These are phyloP conservation scores for Cardiocondyla obscurior DNA, from an alignment of 1,140 invertebrate genomes.

Conservation along the genomic window DNA sequence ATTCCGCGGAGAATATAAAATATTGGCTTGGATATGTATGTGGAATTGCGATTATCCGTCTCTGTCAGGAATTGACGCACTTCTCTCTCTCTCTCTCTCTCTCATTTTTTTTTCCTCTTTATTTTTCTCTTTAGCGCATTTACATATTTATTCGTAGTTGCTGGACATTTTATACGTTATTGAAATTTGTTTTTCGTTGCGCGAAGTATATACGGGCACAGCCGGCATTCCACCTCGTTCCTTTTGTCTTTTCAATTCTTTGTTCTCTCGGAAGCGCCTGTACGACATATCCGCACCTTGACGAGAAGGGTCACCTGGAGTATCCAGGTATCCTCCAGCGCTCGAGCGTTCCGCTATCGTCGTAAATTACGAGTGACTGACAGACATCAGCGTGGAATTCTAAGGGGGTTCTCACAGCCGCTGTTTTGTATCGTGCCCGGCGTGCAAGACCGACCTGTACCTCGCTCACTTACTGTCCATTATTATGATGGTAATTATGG, in stretches of 20 bases:
- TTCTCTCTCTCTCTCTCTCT: background rate
- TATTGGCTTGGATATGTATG: background rate
- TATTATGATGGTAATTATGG: conserved; percentile 68
- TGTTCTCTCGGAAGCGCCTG: conserved; percentile 47
- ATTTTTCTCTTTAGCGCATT: background rate
- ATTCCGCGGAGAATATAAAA: background rate
- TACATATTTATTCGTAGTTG: conserved; percentile 12
- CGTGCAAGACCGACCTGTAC: conserved; percentile 60
- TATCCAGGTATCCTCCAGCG: conserved; percentile 54
- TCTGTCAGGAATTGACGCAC: background rate
- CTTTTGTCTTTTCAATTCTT: conserved; percentile 47
- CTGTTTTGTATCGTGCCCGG: conserved; percentile 59
- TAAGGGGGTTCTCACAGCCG: conserved; percentile 66
- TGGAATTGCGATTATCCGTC: background rate
- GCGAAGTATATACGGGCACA: conserved; percentile 17
- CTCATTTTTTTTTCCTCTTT: background rate
- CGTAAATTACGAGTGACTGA: conserved; percentile 73
- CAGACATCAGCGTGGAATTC: conserved; percentile 72
- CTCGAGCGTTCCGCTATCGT: conserved; percentile 66
- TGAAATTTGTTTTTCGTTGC: conserved; percentile 21
- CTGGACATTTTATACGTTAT: background rate
- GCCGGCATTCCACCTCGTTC: conserved; percentile 15
- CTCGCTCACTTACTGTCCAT: conserved; percentile 68
- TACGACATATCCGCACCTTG: conserved; percentile 66
- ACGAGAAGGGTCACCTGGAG: conserved; percentile 62